A percentile compares a stretch with the other conserved stretches of the same genome.
phyloP scores from a whole-genome alignment of 1,140 invertebrate genomes.

The Dreissena rostriformis region DNA sequence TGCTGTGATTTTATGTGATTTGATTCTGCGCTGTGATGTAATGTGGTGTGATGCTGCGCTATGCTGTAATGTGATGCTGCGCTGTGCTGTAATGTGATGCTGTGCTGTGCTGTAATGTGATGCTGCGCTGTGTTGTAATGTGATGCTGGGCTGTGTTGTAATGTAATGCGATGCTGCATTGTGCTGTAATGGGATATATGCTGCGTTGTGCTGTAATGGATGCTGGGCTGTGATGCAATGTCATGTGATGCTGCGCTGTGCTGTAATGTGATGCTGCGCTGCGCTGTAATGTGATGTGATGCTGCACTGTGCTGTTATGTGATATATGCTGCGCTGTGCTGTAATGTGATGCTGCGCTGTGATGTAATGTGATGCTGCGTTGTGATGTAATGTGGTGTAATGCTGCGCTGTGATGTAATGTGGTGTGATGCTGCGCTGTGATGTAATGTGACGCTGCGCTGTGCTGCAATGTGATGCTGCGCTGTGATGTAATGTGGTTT shows the following conservation, averaged over 20 bases:
- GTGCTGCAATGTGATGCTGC: slow-evolving; percentile 33
- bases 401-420: slow-evolving; percentile 42
- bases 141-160: slow-evolving; percentile 43
- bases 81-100: slow-evolving; percentile 38
- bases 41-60: slow-evolving; percentile 6
- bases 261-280: slow-evolving; percentile 15
- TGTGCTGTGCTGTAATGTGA: slow-evolving; percentile 43
- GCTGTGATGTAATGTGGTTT: slow-evolving; percentile 43
- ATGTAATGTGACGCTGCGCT: slow-evolving; percentile 35
- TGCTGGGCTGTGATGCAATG: neutral
- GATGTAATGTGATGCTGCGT: too few relatives aligned
- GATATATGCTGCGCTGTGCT: slow-evolving; percentile 43
- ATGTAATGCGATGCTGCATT: slow-evolving; percentile 8
- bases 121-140: slow-evolving; percentile 46
- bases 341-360: slow-evolving; percentile 11
- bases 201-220: neutral
- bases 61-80: slow-evolving; percentile 39
- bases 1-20: slow-evolving; percentile 48
- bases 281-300: slow-evolving; percentile 41
- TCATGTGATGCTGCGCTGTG: neutral
- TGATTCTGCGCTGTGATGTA: slow-evolving; percentile 29
- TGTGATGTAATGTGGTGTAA: neutral
- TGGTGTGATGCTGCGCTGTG: slow-evolving; percentile 22
- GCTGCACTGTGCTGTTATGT: slow-evolving; percentile 34
- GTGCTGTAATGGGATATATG: neutral